Base-by-base conservation (phyloP, 2,113 vertebrate genomes). In the Lonchura striata region DNA sequence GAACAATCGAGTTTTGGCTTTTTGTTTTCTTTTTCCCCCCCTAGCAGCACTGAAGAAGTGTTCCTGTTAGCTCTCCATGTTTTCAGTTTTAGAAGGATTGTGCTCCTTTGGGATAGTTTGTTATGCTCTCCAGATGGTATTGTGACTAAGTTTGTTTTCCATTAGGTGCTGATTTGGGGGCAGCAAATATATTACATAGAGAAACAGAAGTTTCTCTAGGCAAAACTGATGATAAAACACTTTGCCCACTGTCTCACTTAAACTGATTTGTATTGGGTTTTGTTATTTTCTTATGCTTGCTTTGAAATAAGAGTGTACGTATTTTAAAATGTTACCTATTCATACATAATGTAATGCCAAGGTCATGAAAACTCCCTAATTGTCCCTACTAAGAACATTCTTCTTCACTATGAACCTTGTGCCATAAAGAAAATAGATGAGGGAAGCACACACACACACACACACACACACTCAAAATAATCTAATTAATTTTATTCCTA, bases 121-220 rank as follows among this genome's bases (percentile, higher is more conserved):
- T 84, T 75, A 50, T 3, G 3, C 53, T 84, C 14, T 92, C 69
- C 83, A 89, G 84, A 72, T 94, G 77, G 46, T 78, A n/a, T 49
- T 87, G 77, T 76, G 93, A 87, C 74, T 87, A 79, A 93, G 13
- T 89, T 87, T 69, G 17, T 88, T 96, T 92, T 92, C 74, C 15
- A 24, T 84, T 83, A 78, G 65, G 68, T 65, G 23, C 56, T 79
- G 72, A 23, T 94, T 90, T 84, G 72, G 89, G 66, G 65, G 56
- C 60, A 91, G 28, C 60, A 89, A 46, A 65, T 68, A 33, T 25
- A 46, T 79, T 75, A 49, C 61, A 79, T 56, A 4, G 22, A 79
- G 86, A 82, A 94, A 88, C 17, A 85, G 68, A 95, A 71, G 33
- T 85, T 87, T 90, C 59, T 33, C 65, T 59, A 28, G 35, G 53